A percentile compares a stretch with the other conserved stretches of the same genome.
phyloP scores from a whole-genome alignment of 1,140 invertebrate species.

The Periplaneta americana region DNA sequence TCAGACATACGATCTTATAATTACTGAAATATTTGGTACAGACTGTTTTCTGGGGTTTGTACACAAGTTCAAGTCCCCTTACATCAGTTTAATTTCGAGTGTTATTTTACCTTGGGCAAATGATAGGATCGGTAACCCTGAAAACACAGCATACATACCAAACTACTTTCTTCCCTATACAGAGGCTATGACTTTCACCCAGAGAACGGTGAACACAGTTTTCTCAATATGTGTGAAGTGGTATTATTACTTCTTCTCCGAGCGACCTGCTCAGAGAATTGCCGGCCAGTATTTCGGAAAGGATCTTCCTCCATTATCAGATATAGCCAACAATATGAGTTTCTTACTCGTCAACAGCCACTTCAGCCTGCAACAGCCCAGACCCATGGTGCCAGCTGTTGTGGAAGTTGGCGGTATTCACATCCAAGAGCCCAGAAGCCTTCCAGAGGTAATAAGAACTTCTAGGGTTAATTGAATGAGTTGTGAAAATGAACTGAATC shows the following conservation, averaged over 20 bases:
- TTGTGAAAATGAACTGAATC: not conserved
- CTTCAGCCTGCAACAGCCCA: slow-evolving; percentile 41
- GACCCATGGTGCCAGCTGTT: slow-evolving; percentile 27
- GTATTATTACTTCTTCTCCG: not conserved
- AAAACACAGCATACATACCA: not conserved
- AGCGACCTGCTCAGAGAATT: too few species aligned
- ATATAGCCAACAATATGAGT: slow-evolving; percentile 40
- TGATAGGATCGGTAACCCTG: not conserved
- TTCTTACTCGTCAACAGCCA: slow-evolving; percentile 51
- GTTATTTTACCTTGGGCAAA: not conserved
- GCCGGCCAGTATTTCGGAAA: slow-evolving; percentile 37
- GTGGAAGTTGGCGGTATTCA: not conserved
- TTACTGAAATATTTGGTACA: too few species aligned
- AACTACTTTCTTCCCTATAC: too few species aligned
- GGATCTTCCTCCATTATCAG: slow-evolving; percentile 38
- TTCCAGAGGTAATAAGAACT: not conserved
- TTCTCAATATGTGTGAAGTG: not conserved
- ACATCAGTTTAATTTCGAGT: not conserved
- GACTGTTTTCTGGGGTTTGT: not conserved
- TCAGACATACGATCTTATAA: too few species aligned
- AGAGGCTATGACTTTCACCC: not conserved
- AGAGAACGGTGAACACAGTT: not conserved
- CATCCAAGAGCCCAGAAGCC: not conserved
- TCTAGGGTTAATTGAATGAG: not conserved
- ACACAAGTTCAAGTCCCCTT: not conserved